Conservation (phyloP, 2,113 vertebrate species). For the Calyptomena viridis region DNA sequence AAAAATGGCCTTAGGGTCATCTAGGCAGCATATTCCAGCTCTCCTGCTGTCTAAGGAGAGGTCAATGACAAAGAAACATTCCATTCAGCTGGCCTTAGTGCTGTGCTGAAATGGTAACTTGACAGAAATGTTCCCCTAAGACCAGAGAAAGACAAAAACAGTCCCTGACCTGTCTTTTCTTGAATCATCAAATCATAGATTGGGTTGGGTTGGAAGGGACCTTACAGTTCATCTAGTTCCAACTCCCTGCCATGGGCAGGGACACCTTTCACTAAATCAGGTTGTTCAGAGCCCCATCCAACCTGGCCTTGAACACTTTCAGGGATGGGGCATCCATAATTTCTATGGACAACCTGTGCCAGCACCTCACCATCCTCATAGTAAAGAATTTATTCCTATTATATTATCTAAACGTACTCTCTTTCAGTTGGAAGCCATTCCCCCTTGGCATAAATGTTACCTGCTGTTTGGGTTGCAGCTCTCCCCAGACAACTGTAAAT, state of each 20-base stretch:
- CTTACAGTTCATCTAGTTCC: neutral
- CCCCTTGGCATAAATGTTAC: neutral
- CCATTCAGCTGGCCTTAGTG: neutral
- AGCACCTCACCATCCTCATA: neutral
- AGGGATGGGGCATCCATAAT: neutral
- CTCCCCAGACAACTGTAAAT: neutral
- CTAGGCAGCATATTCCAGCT: neutral
- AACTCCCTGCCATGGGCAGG: rapidly evolving
- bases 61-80: neutral
- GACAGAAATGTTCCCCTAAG: neutral
- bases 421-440: neutral
- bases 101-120: neutral
- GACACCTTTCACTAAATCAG: neutral
- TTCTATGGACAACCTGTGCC: neutral
- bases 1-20: neutral
- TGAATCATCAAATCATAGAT: neutral
- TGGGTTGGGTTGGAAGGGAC: rapidly evolving
- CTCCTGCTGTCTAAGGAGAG: neutral
- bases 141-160: neutral
- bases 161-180: neutral
- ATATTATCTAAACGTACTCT: neutral
- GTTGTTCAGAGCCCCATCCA: neutral
- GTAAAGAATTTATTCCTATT: neutral
- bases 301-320: neutral
- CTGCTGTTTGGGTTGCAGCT: neutral